Percentiles rank a stretch among this genome's conserved stretches.
Evolutionary conservation across 2,113 vertebrate species (phyloP).

Genomic region (Arothron firmamentum): DNA sequence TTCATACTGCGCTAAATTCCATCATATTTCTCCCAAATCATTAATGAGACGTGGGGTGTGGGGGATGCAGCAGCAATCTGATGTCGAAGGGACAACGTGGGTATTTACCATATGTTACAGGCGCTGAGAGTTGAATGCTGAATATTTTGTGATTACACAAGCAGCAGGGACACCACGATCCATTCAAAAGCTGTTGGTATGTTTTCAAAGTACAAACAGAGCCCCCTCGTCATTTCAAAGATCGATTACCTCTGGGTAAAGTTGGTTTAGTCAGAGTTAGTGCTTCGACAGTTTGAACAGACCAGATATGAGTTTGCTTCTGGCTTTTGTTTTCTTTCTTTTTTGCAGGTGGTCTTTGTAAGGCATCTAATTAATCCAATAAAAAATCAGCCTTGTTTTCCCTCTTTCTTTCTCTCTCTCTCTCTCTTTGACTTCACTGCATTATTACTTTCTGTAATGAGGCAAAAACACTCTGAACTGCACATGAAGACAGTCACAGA

Average conservation of each 20-base stretch:
- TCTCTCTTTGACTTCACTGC: slow-evolving; percentile 69
- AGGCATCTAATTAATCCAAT: slow-evolving; percentile 76
- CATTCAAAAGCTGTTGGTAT: slow-evolving; percentile 41
- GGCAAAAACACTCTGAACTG: slow-evolving; percentile 65
- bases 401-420: slow-evolving; percentile 51
- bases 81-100: slow-evolving; percentile 45
- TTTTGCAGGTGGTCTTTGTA: slow-evolving; percentile 74
- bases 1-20: slow-evolving; percentile 74
- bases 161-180: slow-evolving; percentile 33
- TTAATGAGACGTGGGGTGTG: slow-evolving; percentile 57
- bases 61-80: slow-evolving; percentile 34
- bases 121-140: slow-evolving; percentile 55
- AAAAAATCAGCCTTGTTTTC: slow-evolving; percentile 70
- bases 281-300: slow-evolving; percentile 31
- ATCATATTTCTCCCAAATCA: slow-evolving; percentile 70
- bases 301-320: slow-evolving; percentile 44
- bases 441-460: slow-evolving; percentile 77
- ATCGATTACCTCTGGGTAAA: slow-evolving; percentile 38
- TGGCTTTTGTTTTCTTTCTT: slow-evolving; percentile 58
- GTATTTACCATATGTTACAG: slow-evolving; percentile 66
- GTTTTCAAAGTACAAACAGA: slow-evolving; percentile 51
- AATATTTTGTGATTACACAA: slow-evolving; percentile 54
- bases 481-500: slow-evolving; percentile 48
- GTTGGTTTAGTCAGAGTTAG: slow-evolving; percentile 33
- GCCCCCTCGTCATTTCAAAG: slow-evolving; percentile 30